phyloP scores from a whole-genome alignment of 1,140 invertebrate species.

The Heliconius melpomene region DNA sequence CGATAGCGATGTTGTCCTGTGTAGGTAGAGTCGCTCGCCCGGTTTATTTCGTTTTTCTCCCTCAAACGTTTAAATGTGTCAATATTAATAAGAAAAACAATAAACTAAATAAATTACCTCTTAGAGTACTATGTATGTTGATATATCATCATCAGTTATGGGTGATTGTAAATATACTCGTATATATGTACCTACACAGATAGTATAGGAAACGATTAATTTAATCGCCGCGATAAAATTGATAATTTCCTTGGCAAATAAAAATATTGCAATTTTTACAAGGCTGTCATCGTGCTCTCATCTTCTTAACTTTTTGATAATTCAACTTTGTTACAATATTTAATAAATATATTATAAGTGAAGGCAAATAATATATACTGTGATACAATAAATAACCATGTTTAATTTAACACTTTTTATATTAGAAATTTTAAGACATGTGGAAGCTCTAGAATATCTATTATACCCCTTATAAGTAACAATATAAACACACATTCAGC shows the following conservation, averaged over 20 bases:
- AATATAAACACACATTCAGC: not conserved
- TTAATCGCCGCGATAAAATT: slow-evolving; percentile 39
- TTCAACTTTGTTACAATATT: no score
- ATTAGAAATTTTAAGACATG: not conserved
- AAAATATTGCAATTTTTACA: slow-evolving; percentile 16
- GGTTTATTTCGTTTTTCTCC: slow-evolving; percentile 12
- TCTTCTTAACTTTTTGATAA: not conserved
- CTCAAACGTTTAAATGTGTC: not conserved
- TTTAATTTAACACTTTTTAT: not conserved
- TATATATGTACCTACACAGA: not conserved
- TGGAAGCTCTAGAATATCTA: not conserved
- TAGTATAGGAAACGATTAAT: slow-evolving; percentile 29
- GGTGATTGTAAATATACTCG: not conserved
- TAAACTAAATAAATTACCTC: not conserved
- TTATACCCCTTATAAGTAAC: no score
- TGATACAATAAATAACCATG: not conserved
- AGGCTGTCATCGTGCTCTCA: not conserved
- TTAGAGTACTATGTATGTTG: not conserved
- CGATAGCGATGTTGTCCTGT: slow-evolving; percentile 75
- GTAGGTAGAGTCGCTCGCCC: slow-evolving; percentile 43
- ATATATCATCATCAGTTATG: not conserved
- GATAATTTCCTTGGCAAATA: slow-evolving; percentile 32
- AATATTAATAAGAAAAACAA: not conserved
- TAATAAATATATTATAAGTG: not conserved
- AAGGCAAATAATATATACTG: not conserved